Percentiles rank a stretch among this genome's conserved stretches.
phyloP scores from a whole-genome alignment of 2,113 vertebrate genomes.

The Alces alces region DNA sequence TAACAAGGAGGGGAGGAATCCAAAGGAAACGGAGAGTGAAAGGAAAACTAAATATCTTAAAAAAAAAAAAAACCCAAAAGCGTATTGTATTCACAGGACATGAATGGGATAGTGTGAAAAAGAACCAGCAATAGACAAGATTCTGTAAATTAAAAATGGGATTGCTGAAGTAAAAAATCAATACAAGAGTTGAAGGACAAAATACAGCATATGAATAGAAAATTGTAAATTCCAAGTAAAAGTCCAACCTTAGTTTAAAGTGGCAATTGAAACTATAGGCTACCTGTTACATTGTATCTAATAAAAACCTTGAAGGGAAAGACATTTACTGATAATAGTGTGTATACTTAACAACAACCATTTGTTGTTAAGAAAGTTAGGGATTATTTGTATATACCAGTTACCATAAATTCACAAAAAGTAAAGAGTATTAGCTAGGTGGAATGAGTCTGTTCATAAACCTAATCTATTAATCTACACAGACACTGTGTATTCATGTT shows the following conservation, averaged over 20 bases:
- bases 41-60: not conserved
- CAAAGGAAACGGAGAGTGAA: not conserved
- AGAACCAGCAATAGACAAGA: not conserved
- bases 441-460: not conserved
- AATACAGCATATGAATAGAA: not conserved
- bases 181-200: not conserved
- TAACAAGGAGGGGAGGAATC: not conserved
- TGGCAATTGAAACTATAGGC: not conserved
- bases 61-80: not conserved
- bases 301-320: not conserved
- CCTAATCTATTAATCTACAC: not conserved
- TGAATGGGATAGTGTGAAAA: not conserved
- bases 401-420: not conserved
- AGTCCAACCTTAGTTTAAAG: not conserved
- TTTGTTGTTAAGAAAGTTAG: not conserved
- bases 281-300: not conserved
- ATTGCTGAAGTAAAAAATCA: slow-evolving; percentile 8
- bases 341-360: not conserved
- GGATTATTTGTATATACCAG: not conserved
- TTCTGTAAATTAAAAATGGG: not conserved
- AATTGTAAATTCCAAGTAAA: not conserved
- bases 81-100: not conserved
- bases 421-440: not conserved
- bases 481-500: not conserved
- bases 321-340: not conserved